Evolutionary conservation across 2,113 vertebrate genomes (phyloP).

Genomic region (Sebastes fasciatus): DNA sequence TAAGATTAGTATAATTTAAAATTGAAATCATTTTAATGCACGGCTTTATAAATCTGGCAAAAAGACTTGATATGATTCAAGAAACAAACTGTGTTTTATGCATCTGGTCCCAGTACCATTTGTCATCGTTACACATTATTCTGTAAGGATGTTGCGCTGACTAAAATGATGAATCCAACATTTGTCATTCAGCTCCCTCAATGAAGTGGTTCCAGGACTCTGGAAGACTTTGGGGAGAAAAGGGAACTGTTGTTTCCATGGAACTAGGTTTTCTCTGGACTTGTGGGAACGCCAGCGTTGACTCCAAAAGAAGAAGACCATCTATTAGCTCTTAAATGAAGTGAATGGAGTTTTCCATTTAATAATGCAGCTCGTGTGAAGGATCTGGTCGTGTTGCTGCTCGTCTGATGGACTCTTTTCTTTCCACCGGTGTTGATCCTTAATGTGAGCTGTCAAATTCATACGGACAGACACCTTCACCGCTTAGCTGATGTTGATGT

Average conservation of each 20-base stretch:
- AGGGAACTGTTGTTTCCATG: conserved; percentile 19
- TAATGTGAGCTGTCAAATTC: conserved; percentile 58
- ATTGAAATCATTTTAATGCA: background rate
- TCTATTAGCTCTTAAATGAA: conserved; percentile 24
- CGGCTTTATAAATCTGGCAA: background rate
- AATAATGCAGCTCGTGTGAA: conserved; percentile 7
- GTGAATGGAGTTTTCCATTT: conserved; percentile 37
- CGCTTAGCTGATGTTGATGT: conserved; percentile 59
- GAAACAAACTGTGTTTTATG: background rate
- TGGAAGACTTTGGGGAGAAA: background rate
- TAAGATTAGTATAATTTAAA: too few relatives aligned
- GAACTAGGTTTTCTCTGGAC: conserved; percentile 17
- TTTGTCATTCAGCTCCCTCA: conserved; percentile 10
- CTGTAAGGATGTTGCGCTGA: background rate
- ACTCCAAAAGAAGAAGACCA: conserved; percentile 21
- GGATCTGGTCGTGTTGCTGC: background rate
- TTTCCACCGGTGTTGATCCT: conserved; percentile 35
- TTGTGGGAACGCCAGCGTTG: conserved; percentile 3
- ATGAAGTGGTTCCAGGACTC: conserved; percentile 9
- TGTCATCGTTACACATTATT: conserved; percentile 32
- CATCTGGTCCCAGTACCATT: background rate
- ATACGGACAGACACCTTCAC: conserved; percentile 62
- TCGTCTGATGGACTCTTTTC: conserved; percentile 37
- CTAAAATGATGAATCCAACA: conserved; percentile 25
- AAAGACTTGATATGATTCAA: background rate